Evolutionary conservation across 2,888 invertebrate genomes (phyloP).

Genomic region (Carcina quercana): DNA sequence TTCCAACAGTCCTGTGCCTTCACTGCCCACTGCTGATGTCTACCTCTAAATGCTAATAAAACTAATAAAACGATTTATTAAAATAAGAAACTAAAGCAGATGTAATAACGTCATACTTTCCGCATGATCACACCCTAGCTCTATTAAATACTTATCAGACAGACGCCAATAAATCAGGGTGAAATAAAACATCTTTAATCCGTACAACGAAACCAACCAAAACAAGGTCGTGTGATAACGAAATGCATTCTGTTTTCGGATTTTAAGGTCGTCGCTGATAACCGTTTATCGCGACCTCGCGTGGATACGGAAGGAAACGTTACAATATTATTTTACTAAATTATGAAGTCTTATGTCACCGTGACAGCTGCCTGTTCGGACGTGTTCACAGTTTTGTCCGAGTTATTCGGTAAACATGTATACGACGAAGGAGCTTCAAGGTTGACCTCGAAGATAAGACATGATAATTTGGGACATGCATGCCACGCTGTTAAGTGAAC

Average conservation of each 20-base stretch:
- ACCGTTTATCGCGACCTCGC: constrained; percentile 48
- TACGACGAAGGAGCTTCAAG: constrained; percentile 57
- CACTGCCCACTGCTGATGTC: no score
- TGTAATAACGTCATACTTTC: no score
- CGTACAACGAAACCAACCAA: constrained; percentile 15
- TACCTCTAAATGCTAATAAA: no score
- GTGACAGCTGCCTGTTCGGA: constrained; percentile 14
- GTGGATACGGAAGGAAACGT: constrained; percentile 53
- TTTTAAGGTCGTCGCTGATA: constrained; percentile 51
- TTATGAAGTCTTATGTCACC: constrained; percentile 25
- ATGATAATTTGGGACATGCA: constrained; percentile 60
- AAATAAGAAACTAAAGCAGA: no score
- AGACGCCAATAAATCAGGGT: constrained; percentile 4
- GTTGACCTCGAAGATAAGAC: constrained; percentile 65
- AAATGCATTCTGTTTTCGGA: constrained; percentile 48
- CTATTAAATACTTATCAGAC: constrained; percentile 7
- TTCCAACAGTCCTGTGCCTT: no score
- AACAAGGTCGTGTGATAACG: constrained; percentile 48
- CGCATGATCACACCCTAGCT: no score
- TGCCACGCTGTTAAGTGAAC: constrained; percentile 23
- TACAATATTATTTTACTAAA: constrained; percentile 42
- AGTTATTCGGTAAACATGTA: constrained; percentile 53
- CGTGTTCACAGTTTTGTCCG: constrained; percentile 35
- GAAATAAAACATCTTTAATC: constrained; percentile 16
- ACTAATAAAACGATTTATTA: no score